phyloP scores from a whole-genome alignment of 2,113 vertebrate species.

The Xenopus tropicalis region DNA sequence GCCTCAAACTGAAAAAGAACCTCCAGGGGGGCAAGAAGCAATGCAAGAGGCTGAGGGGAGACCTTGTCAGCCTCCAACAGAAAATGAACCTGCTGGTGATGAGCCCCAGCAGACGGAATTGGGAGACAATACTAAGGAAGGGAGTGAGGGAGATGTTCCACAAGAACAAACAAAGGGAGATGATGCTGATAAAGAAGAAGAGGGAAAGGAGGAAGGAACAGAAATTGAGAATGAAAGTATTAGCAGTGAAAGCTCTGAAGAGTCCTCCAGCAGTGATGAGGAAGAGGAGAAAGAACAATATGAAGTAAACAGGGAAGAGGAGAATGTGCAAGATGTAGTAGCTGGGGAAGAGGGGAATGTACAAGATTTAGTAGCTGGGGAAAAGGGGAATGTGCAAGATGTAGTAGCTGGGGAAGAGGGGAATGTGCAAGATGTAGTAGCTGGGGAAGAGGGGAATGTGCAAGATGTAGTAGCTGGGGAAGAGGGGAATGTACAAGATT shows the following conservation, averaged over 20 bases:
- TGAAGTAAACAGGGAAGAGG: too few relatives aligned
- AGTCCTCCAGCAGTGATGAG: constrained; percentile 25
- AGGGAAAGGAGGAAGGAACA: constrained; percentile 10
- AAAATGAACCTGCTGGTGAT: not conserved
- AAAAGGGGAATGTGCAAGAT: not conserved
- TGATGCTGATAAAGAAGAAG: not conserved
- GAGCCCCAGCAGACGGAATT: not conserved
- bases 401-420: not conserved
- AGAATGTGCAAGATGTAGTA: too few relatives aligned
- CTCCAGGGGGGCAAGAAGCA: too few relatives aligned
- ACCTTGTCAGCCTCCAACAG: not conserved
- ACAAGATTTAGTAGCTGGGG: too few relatives aligned
- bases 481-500: too few relatives aligned
- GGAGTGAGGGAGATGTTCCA: not conserved
- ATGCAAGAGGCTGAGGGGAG: too few relatives aligned
- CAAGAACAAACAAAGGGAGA: not conserved
- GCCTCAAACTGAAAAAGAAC: too few relatives aligned
- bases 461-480: too few relatives aligned
- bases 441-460: too few relatives aligned
- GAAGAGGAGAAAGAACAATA: constrained; percentile 26
- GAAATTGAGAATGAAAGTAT: not conserved
- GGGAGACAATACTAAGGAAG: not conserved
- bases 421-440: too few relatives aligned
- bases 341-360: not conserved
- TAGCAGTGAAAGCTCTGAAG: constrained; percentile 29